Evolutionary conservation across 2,113 vertebrate species (phyloP), one percentile per base, ranked within the genome.

Genomic region (Xenus cinereus): DNA sequence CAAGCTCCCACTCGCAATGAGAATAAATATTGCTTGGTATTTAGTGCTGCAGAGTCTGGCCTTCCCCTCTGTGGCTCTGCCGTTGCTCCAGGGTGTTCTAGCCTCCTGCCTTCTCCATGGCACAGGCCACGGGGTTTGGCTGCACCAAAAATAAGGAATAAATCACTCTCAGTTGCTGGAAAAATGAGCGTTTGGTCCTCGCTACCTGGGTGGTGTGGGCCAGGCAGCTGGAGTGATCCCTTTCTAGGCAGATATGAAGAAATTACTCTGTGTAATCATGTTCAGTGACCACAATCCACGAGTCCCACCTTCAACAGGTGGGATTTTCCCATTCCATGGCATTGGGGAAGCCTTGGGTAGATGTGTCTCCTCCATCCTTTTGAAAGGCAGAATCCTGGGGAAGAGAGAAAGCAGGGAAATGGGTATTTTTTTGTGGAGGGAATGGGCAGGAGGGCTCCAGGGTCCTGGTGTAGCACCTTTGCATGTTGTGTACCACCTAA

Each of bases 401-500:
- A 43, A 35, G 43, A 35, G 35, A n/a, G 28, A n/a, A 68, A 73
- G 60, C 41, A 78, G 43, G 81, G 41, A 62, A 46, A 57, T 0
- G 4, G 60, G 19, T 60, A 7, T 22, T 20, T 66, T 89, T 85
- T 85, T 50, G 41, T 26, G 64, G 54, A 68, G n/a, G 10, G 17
- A 45, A 30, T 6, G 15, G n/a, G 33, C 45, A 72, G 45, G 37
- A 48, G 54, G 62, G 41, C 62, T 75, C 30, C 50, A 41, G 35
- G 24, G 32, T 51, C 48, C 17, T 2, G 0, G 10, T 6, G 17
- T 16, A 12, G 41, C 35, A n/a, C 26, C 30, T 22, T 14, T 76
- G 43, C 28, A 1, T 20, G 22, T 35, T 1, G 0, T 48, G 15
- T 68, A 48, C 10, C 27, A n/a, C n/a, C n/a, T n/a, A n/a, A n/a